Base-by-base conservation (phyloP, 2,113 vertebrate genomes). In the Gavia stellata region DNA sequence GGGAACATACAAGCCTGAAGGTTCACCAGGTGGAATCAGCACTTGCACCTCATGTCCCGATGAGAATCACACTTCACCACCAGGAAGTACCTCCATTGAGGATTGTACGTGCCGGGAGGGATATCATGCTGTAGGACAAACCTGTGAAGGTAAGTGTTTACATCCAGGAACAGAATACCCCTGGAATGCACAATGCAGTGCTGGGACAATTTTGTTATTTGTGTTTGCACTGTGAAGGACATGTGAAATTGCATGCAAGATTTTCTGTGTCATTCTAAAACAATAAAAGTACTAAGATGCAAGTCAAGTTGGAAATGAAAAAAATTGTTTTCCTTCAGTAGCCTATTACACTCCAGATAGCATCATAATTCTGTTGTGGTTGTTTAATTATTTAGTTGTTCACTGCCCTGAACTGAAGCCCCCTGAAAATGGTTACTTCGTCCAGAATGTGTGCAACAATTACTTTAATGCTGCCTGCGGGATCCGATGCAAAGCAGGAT, bases 401-500 rank as follows among this genome's bases (percentile, higher is more conserved):
- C 98, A 98, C 94, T 99, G 99, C 82, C 98, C 99, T 82, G 93
- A 97, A 44, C 96, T 99, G 91, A 97, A 97, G 66, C 98, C 99
- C 33, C 99, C 99, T 88, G 98, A 99, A 97, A 99, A 99, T 55
- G 99, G 99, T 86, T 98, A 99, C 96, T 99, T 99, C 92, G 97
- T 99, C 96, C 99, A 99, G 94, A 99, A 99, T 63, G 97, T 98
- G 56, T 99, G 99, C 84, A 99, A 99, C 97, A 99, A 99, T 97
- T 98, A 99, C 93, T 99, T 99, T 66, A 99, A 99, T 17, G 98
- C 99, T 31, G 99, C 99, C 36, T 99, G 99, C 33, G 99, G 99
- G 29, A 98, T 99, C 65, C 98, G 98, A 24, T 99, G 99, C 94
- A 98, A 98, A 96, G 96, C 98, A 9, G 99, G 99, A 40, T 99